Evolutionary conservation across 2,888 invertebrate species (phyloP).

Genomic region (Rosalia funebris): DNA sequence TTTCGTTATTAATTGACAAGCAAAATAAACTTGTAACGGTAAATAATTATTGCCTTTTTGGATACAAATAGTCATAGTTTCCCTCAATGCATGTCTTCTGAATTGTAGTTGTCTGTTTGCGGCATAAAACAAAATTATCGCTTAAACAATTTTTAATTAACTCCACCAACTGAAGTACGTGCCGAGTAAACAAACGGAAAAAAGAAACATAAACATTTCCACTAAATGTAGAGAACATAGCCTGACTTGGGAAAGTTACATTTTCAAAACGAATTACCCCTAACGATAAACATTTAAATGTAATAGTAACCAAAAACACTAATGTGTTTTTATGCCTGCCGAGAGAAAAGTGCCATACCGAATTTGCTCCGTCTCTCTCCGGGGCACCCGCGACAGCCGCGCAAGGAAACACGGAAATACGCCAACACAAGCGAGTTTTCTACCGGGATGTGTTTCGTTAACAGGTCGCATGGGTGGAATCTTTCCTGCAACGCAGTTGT

Average conservation of each 20-base stretch:
- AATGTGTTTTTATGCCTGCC: slow-evolving; percentile 14
- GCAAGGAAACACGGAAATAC: background rate
- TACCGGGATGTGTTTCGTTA: slow-evolving; percentile 42
- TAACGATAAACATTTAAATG: slow-evolving; percentile 22
- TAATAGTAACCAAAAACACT: slow-evolving; percentile 26
- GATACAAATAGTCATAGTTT: no score
- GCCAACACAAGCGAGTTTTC: slow-evolving; percentile 24
- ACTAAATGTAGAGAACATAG: slow-evolving; percentile 8
- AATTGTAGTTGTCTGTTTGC: no score
- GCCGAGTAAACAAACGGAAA: slow-evolving; percentile 3
- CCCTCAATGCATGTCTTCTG: no score
- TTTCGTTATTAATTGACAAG: no score
- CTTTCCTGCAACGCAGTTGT: slow-evolving; percentile 49
- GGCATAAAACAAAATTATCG: background rate
- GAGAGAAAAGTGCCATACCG: background rate
- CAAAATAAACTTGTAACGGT: no score
- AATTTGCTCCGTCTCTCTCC: slow-evolving; percentile 2
- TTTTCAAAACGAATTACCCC: slow-evolving; percentile 25
- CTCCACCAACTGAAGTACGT: background rate
- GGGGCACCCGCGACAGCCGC: background rate
- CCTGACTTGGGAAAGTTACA: slow-evolving; percentile 20
- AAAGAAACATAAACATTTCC: slow-evolving; percentile 6
- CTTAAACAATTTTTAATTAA: slow-evolving; percentile 12
- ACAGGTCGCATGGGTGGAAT: slow-evolving; percentile 51
- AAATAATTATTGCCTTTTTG: no score